Percentiles rank a stretch among this genome's conserved stretches.
Evolutionary conservation across 2,113 vertebrate genomes (phyloP).

Genomic region (Ciconia stormi): DNA sequence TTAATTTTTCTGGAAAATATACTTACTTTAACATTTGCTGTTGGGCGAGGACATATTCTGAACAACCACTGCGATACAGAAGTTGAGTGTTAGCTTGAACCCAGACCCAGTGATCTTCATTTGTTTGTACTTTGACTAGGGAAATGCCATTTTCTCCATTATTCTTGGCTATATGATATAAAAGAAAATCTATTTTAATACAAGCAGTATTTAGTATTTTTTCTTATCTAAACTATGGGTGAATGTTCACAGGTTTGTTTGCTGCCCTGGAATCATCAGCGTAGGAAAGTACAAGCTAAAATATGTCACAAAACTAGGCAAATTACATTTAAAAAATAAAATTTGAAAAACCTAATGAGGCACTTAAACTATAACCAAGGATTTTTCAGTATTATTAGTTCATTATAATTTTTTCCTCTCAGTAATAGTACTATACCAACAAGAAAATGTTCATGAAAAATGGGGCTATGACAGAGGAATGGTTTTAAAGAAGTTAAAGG

Average conservation of each 20-base stretch:
- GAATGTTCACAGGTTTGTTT: not conserved
- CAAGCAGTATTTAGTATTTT: not conserved
- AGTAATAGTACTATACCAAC: not conserved
- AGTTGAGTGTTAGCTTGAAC: conserved; percentile 69
- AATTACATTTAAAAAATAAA: not conserved
- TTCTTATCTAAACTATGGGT: not conserved
- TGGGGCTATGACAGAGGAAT: not conserved
- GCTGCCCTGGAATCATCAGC: not conserved
- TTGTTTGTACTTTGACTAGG: conserved; percentile 67
- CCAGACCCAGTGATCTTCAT: conserved; percentile 75
- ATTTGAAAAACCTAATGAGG: not conserved
- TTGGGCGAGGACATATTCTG: conserved; percentile 63
- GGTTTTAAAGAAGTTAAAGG: not conserved
- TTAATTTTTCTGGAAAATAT: not conserved
- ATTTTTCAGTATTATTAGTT: not conserved
- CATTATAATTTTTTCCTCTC: not conserved
- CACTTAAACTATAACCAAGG: not conserved
- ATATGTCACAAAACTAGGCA: not conserved
- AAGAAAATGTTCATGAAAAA: not conserved
- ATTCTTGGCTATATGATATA: conserved; percentile 67
- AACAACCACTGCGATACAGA: conserved; percentile 66
- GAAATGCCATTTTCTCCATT: conserved; percentile 70
- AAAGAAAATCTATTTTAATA: not conserved
- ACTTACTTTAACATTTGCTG: conserved; percentile 74
- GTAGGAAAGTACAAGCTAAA: not conserved